Base-by-base conservation (phyloP, 2,888 invertebrate genomes). In the Salpingus planirostris region DNA sequence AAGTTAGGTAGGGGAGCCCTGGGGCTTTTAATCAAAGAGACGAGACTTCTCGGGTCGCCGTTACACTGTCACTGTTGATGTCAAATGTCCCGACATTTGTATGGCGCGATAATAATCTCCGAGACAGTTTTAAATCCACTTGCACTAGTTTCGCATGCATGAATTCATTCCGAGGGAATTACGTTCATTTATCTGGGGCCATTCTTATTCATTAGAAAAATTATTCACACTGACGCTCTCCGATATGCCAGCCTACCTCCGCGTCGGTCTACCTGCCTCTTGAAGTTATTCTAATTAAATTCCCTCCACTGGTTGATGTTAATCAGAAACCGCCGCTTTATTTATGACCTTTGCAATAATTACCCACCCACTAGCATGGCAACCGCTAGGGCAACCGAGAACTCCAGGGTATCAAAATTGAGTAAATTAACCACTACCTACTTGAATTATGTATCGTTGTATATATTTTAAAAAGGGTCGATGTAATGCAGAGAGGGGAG, bases 41-140 rank as follows among this genome's bases (percentile, higher is more conserved):
- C 51, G 49, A 33, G 42, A 29, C 38, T 40, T 30, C 43, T 41
- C 28, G 42, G 38, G 33, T 36, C 39, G 33, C 40, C 38, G 43
- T 38, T 40, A 43, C 41, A 36, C 43, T 50, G 46, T 46, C 46
- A 45, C 39, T 42, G 43, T 36, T 45, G 43, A 48, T 55, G 51
- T 53, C 52, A 54, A 54, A 55, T 55, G 53, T 43, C 36, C 32
- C 22, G 38, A 43, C 54, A 54, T 55, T 54, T 53, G 55, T 55
- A 51, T 45, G 37, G 45, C 24, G 33, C 36, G 55, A 55, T 55
- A 53, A 54, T 51, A 54, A 55, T 54, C 54, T 50, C 37, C 25
- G 43, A 34, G 46, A 49, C 48, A 47, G 47, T 49, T 47, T 47
- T 46, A 47, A 50, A 50, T 49, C 44, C 40, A 44, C 42, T 39